Evolutionary conservation across 2,113 vertebrate genomes (phyloP), one percentile per base, ranked within the genome.

Genomic region (Rhynchomys soricoides): DNA sequence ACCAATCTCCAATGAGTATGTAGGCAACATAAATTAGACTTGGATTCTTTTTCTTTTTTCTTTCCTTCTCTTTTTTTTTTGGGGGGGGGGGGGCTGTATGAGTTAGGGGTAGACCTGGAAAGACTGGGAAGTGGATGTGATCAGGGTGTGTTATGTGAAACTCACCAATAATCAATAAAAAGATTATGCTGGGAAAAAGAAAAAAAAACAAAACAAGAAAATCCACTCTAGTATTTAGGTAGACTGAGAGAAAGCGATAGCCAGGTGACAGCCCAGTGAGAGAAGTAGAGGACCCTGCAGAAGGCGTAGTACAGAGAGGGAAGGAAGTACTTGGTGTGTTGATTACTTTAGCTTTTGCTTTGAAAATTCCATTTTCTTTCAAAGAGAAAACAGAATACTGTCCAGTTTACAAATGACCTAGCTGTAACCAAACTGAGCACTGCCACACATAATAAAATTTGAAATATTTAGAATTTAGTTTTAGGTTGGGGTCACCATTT

Each of bases 301-400:
- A 48, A 0, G 3, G 31, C 1, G 24, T 64, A 37, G 37, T 40
- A 57, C 1, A 75, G 45, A 57, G 12, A 57, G 5, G 57, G 82
- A 90, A 24, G 24, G n/a, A 17, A 73, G 34, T 68, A 15, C 4
- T 52, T 34, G 31, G 5, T 62, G 77, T 81, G 37, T 17, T 86
- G 40, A 86, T 68, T 77, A 22, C 8, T 37, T 77, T 26, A 59
- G 37, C 1, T 75, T 68, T 57, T 34, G 52, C 37, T 94, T 88
- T 93, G 34, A 93, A 96, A 87, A 89, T 52, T 73, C 59, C 82
- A 1, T 73, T 91, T 87, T 48, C 50, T 96, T 96, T 73, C 81
- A 40, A 87, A 40, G 40, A 88, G 4, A 92, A 50, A 52, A 91
- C n/a, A 89, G 10, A 15, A 48, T 48, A n/a, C 50, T 55, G 48